Conservation (phyloP, 2,797 vertebrate genomes). For the Antrozous pallidus region DNA sequence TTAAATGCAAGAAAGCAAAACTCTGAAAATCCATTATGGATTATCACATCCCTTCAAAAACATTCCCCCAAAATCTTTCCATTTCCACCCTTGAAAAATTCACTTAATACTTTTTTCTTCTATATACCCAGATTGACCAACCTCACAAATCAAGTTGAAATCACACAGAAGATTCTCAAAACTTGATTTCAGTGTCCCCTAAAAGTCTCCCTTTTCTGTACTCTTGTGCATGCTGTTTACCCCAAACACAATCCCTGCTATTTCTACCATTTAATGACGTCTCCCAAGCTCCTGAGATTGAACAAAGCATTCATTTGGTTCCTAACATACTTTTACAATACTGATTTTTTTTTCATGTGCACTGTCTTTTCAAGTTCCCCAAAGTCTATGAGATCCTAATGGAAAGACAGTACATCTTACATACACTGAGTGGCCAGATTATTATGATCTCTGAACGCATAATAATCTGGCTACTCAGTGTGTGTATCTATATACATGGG, state of each 20-base stretch:
- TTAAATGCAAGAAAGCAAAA: constrained; percentile 1
- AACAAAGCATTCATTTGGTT: background rate
- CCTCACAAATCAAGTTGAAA: constrained; percentile 1
- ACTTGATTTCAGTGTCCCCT: background rate
- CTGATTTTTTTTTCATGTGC: background rate
- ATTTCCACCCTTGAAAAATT: background rate
- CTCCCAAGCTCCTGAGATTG: background rate
- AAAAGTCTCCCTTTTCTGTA: background rate
- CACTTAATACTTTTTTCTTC: background rate
- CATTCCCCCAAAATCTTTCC: background rate
- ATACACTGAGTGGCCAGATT: too few relatives aligned
- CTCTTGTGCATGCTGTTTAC: background rate
- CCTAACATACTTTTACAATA: background rate
- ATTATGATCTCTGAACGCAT: too few relatives aligned
- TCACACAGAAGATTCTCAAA: background rate
- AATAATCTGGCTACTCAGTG: too few relatives aligned
- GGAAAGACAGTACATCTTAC: background rate
- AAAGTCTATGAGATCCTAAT: background rate
- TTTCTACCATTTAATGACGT: background rate
- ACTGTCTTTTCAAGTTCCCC: background rate
- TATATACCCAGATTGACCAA: background rate
- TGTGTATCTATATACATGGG: too few relatives aligned
- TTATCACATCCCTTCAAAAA: background rate
- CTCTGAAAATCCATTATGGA: background rate
- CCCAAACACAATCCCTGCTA: background rate